Evolutionary conservation across 2,888 invertebrate species (phyloP).

Genomic region (Oeneis ivallda): DNA sequence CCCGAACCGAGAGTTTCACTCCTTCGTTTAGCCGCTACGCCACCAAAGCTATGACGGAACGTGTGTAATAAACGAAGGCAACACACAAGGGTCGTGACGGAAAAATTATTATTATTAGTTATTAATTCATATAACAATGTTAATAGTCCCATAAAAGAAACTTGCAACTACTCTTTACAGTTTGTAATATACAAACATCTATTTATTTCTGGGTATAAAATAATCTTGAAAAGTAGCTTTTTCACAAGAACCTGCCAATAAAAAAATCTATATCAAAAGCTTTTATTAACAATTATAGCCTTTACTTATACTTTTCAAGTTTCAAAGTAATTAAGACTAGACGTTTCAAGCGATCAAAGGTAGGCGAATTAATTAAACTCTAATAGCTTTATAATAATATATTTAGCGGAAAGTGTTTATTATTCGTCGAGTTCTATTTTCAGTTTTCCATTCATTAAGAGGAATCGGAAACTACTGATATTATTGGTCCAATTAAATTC

Average conservation of each 20-base stretch:
- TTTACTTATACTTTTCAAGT: conserved; percentile 17
- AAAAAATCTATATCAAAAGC: not conserved
- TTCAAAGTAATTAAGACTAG: conserved; percentile 19
- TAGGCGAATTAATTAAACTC: conserved; percentile 13
- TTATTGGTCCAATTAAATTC: not conserved
- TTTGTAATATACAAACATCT: too few relatives aligned
- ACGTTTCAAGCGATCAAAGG: conserved; percentile 13
- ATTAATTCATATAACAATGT: too few relatives aligned
- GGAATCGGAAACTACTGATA: not conserved
- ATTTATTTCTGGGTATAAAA: too few relatives aligned
- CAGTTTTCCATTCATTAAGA: not conserved
- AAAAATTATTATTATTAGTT: too few relatives aligned
- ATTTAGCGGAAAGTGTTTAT: conserved; percentile 2
- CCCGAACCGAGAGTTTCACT: too few relatives aligned
- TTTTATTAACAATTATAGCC: conserved; percentile 5
- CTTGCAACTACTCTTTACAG: too few relatives aligned
- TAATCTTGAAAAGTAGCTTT: not conserved
- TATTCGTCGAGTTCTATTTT: not conserved
- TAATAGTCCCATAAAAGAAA: too few relatives aligned
- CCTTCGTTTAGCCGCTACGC: too few relatives aligned
- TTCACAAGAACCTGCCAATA: not conserved
- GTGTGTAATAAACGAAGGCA: too few relatives aligned
- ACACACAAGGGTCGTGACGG: too few relatives aligned
- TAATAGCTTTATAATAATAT: conserved; percentile 13
- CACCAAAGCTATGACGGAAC: too few relatives aligned